Evolutionary conservation across 2,888 invertebrate species (phyloP).

Genomic region (Lepidochrysops patricia): DNA sequence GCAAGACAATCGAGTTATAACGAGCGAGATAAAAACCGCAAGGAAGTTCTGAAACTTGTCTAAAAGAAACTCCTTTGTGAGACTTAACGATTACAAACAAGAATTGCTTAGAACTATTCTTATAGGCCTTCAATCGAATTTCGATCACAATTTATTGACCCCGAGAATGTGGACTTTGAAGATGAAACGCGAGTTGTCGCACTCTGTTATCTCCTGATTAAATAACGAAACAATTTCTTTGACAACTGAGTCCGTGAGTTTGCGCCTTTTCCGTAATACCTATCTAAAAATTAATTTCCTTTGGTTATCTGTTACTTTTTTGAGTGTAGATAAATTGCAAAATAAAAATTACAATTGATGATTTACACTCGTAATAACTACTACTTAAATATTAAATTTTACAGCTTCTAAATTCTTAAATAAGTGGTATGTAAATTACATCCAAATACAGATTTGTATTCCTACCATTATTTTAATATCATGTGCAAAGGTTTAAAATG

Average conservation of each 20-base stretch:
- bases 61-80: slow-evolving; percentile 8
- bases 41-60: slow-evolving; percentile 1
- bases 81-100: slow-evolving; percentile 5
- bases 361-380: no score
- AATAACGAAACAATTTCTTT: slow-evolving; percentile 15
- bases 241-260: slow-evolving; percentile 13
- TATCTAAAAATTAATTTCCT: no score
- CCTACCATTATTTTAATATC: no score
- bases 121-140: slow-evolving; percentile 37
- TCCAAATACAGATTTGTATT: no score
- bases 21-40: not conserved
- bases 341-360: not conserved
- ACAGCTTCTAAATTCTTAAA: no score
- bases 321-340: not conserved
- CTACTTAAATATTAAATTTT: no score
- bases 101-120: slow-evolving; percentile 46
- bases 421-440: no score
- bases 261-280: slow-evolving; percentile 8
- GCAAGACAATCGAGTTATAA: not conserved
- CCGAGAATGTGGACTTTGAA: slow-evolving; percentile 61
- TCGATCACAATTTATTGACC: slow-evolving; percentile 54
- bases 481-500: no score
- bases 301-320: not conserved
- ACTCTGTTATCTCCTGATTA: slow-evolving; percentile 46
- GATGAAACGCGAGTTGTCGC: slow-evolving; percentile 57